Base-by-base conservation (phyloP, 2,888 invertebrate species). In the Acleris literana region DNA sequence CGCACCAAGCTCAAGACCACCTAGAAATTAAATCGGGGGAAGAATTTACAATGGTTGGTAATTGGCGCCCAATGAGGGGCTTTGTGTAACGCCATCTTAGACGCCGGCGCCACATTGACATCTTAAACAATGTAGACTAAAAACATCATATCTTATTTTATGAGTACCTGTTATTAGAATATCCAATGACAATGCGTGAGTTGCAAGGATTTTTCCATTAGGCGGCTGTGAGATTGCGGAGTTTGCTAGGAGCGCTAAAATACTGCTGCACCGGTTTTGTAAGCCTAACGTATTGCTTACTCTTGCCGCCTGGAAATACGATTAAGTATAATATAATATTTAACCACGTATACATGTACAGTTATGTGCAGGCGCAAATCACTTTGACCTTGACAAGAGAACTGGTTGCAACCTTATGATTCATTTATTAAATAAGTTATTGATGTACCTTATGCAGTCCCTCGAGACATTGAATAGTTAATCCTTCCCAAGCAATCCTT, bases 161-260 rank as follows among this genome's bases (percentile, higher is more conserved):
- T 44, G 39, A 5, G 11, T 88, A 94, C 93, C 94, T 62, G 95
- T 96, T 65, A 99, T 94, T 25, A 99, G 94, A 18, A 99, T 97
- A 83, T 99, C 98, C 92, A 99, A 95, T 49, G 98, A 98, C 70
- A 99, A 91, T 0, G 98, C 97, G 79, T 99, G 98, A 0, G 98
- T 97, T 39, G 97, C 96, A 53, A 97, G 94, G 69, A 98, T 94
- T 75, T 96, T 95, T 0, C 95, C 95, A 1, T 96, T 96, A 16
- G 95, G 94, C 4, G 94, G 95, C 76, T 96, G 95, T 16, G 96
- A 97, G 78, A 98, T 98, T 0, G 98, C 98, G 1, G 98, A 97
- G 68, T 96, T 96, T 0, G 98, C 97, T 56, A 99, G 86, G 29
- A 98, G 92, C 6, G 96, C 95, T 72, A 99, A 94, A 70, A 99